Base-by-base conservation (phyloP, 2,113 vertebrate species). In the Globicephala melas region DNA sequence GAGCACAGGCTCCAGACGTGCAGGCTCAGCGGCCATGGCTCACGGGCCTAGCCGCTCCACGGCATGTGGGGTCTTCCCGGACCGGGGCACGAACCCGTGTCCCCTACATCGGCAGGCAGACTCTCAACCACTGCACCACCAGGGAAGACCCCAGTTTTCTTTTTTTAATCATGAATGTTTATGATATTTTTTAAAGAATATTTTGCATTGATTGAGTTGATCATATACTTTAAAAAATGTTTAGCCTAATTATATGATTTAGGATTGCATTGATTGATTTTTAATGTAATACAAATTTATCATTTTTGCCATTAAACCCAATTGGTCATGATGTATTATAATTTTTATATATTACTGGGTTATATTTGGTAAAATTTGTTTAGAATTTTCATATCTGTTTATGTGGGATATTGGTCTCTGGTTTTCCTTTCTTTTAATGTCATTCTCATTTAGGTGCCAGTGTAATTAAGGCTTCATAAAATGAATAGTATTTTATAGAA, bases 41-140 rank as follows among this genome's bases (percentile, higher is more conserved):
- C 47, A 47, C 11, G 47, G 11, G 47, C 11, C 47, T 0, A 47
- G 47, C 47, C 11, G 0, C 47, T 47, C 47, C 2, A 2, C 11
- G 2, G 47, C 10, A 47, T 47, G 47, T 12, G 47, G 47, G 47
- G 0, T 47, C 47, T 12, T 47, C 47, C 47, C 2, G 0, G 47
- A 47, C 47, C 11, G 47, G 47, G 47, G 11, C 47, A 47, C 11
- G 47, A 47, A 47, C 47, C 47, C 11, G 2, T 12, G 47, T 47
- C 47, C 47, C 47, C 47, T 47, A 10, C 47, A 47, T 11, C 0
- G 2, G 47, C 47, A 47, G 47, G 47, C 11, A 11, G 47, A 47
- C 47, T 47, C 47, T 11, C 47, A 47, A 12, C 47, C 47, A 47
- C 47, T 47, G 47, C 2, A 3, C 47, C 47, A 47, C 11, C 47